Base-by-base conservation (phyloP, 2,113 vertebrate species). In the Clarias macrocephalus region DNA sequence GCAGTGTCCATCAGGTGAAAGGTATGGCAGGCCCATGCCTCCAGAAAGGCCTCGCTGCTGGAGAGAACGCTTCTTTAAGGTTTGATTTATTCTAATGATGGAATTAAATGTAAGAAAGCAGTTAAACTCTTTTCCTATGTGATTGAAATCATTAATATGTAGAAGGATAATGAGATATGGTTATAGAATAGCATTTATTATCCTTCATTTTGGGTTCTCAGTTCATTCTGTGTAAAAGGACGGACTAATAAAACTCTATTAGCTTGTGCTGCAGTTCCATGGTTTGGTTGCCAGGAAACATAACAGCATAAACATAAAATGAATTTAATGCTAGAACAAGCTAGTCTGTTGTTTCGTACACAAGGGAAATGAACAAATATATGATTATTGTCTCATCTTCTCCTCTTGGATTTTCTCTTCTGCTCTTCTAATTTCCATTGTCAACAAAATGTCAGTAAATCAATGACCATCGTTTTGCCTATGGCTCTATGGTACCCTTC, bases 31-130 rank as follows among this genome's bases (percentile, higher is more conserved):
- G 42, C 96, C 96, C 66, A 92, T 96, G 30, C 95, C 95, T 12
- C 94, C 95, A 0, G 97, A 96, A 5, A 94, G 96, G 18, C 97
- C 97, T 10, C 96, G 98, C 89, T 93, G 95, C 89, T 99, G 98
- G 98, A 95, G 95, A 68, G 94, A 96, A 48, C 92, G 93, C 87
- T 98, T 98, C 92, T 96, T 97, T 84, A 93, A 92, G 42, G 95
- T 97, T 60, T 72, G 83, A 65, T 33, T 19, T 12, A 16, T 25
- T 63, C 5, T 83, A 54, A 16, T 16, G 2, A 82, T 28, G 18
- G 16, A 30, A 70, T 63, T 23, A 63, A 77, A 23, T 77, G 75
- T 52, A 28, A 79, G 2, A 54, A n/a, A 28, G 5, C 11, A 48
- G 21, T 48, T 23, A 48, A 1, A 25, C 28, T 6, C 15, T 33